Conservation (phyloP, 2,113 vertebrate species). For the Castor canadensis region DNA sequence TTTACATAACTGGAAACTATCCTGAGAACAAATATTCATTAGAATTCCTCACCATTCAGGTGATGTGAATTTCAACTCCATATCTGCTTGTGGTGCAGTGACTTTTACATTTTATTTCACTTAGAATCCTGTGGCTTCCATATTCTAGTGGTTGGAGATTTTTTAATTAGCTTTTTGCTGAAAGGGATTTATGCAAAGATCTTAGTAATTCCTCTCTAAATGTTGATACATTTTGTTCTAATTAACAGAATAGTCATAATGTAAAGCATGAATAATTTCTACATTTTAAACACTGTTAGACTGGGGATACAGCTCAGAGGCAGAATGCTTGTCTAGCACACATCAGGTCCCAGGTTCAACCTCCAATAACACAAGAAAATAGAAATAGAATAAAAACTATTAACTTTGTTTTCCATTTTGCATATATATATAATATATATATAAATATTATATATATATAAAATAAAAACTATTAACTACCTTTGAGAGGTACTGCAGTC, state of each 20-base stretch:
- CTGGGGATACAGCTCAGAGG: not conserved
- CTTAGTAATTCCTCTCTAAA: not conserved
- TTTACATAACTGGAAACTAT: not conserved
- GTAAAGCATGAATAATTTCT: not conserved
- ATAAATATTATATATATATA: too few relatives aligned
- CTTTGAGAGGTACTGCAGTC: not conserved
- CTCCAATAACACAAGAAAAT: too few relatives aligned
- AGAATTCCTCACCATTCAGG: not conserved
- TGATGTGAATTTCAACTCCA: not conserved
- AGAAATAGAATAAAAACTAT: too few relatives aligned
- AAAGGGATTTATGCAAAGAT: not conserved
- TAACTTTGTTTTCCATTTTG: too few relatives aligned
- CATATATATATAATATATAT: too few relatives aligned
- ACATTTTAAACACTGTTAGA: not conserved
- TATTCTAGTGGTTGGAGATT: not conserved
- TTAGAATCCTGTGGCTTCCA: not conserved
- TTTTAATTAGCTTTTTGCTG: not conserved
- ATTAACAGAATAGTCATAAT: not conserved
- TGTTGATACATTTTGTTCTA: not conserved
- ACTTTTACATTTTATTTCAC: not conserved
- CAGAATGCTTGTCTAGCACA: not conserved
- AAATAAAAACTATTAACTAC: not conserved
- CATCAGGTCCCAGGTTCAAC: not conserved
- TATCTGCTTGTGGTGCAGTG: not conserved
- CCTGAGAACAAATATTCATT: not conserved